Conservation (phyloP, 2,113 vertebrate genomes). For the Charadrius vociferus region DNA sequence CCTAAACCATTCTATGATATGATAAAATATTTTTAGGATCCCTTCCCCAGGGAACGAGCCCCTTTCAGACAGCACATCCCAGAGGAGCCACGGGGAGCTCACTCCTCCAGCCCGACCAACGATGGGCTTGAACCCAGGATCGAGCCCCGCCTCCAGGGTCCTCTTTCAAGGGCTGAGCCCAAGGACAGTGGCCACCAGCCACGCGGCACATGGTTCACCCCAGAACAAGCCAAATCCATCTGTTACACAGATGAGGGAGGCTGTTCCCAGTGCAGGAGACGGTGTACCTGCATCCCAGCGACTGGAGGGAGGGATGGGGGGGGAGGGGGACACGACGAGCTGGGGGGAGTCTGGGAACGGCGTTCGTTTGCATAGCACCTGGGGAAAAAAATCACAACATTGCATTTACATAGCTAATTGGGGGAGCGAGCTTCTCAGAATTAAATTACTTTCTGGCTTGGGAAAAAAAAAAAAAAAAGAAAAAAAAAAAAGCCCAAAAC, state of each 20-base stretch:
- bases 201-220: accelerated
- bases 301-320: background rate
- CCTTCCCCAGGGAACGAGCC: background rate
- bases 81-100: accelerated
- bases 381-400: background rate
- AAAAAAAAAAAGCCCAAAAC: background rate
- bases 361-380: accelerated
- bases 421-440: accelerated
- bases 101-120: background rate
- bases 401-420: background rate
- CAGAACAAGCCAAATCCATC: background rate
- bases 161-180: background rate
- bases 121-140: background rate
- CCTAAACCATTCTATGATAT: background rate
- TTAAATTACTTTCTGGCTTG: background rate
- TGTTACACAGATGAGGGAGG: background rate
- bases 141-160: background rate
- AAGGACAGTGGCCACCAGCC: background rate
- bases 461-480: no score
- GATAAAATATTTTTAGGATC: background rate
- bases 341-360: accelerated
- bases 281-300: accelerated
- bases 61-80: background rate
- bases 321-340: accelerated
- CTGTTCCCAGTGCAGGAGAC: accelerated